Base-by-base conservation (phyloP, 1,140 invertebrate genomes). In the Eupeodes corollae region DNA sequence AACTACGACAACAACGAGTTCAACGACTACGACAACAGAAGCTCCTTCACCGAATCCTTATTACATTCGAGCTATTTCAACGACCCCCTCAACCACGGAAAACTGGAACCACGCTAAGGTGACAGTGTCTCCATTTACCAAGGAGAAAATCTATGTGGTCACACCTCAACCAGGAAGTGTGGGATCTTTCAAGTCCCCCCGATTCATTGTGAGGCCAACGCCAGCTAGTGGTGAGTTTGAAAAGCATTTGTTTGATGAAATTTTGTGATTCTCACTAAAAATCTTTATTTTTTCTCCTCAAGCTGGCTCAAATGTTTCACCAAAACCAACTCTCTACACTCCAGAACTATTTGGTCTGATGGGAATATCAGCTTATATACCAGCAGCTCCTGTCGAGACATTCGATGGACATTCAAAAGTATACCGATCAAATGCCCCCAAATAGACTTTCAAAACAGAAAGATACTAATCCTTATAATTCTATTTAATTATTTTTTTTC, bases 111-210 rank as follows among this genome's bases (percentile, higher is more conserved):
- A 73, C 52, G 71, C 80, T 46, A 73, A 80, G 60, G 75, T 83
- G n/a, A 79, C 80, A 10, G 78, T 83, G 53, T 79, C 81, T 3
- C 75, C 81, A 30, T 64, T 79, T 35, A 84, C 80, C 5, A 84
- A 81, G 52, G 85, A 88, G 68, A 82, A 82, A 63, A 75, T 86
- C 0, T 86, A 86, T 55, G 79, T 87, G 10, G 83, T 87, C 2
- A 87, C 84, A 3, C 82, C 83, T 9, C 77, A 80, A 49, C 73
- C 81, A 16, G 31, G 50, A 50, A 9, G 39, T 48, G 10, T 57
- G 47, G 1, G 47, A 12, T 68, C 68, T 12, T 75, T 76, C 49
- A 73, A 76, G 47, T 74, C 75, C 38, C 72, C 76, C n/a, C 72
- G 77, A 53, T 80, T 80, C 63, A 60, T 71, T 26, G 69, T 78